Evolutionary conservation across 2,113 vertebrate genomes (phyloP).

Genomic region (Pteronura brasiliensis): DNA sequence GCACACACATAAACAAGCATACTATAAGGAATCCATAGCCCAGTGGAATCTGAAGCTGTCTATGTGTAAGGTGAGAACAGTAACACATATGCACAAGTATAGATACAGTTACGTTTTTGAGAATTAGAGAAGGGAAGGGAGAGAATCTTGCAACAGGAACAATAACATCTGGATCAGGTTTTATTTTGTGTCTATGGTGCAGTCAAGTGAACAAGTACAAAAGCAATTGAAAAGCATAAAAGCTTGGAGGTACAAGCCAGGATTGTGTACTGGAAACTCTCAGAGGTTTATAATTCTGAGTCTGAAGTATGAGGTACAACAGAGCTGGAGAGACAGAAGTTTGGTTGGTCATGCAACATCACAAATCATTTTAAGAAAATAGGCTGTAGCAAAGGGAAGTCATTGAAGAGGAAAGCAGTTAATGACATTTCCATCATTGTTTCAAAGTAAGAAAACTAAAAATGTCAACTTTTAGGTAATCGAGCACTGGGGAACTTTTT

Average conservation of each 20-base stretch:
- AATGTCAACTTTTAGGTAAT: neutral
- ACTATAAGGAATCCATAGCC: neutral
- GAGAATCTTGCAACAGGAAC: neutral
- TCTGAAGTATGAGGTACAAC: neutral
- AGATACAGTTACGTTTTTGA: neutral
- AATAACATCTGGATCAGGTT: neutral
- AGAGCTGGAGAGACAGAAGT: neutral
- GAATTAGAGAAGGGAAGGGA: neutral
- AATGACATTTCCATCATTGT: neutral
- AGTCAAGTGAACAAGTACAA: neutral
- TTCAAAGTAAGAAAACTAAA: neutral
- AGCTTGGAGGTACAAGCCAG: neutral
- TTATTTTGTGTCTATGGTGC: neutral
- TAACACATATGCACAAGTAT: accelerated
- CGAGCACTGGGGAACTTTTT: neutral
- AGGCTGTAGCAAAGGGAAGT: neutral
- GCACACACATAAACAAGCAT: neutral
- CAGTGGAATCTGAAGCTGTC: neutral
- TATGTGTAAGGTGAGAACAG: neutral
- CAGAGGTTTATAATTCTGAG: neutral
- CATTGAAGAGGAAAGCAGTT: neutral
- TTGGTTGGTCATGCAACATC: neutral
- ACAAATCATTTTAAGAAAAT: neutral
- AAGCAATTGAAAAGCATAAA: neutral
- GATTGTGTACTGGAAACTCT: neutral